Conservation (phyloP, 2,797 vertebrate species). For the Pangasius djambal region DNA sequence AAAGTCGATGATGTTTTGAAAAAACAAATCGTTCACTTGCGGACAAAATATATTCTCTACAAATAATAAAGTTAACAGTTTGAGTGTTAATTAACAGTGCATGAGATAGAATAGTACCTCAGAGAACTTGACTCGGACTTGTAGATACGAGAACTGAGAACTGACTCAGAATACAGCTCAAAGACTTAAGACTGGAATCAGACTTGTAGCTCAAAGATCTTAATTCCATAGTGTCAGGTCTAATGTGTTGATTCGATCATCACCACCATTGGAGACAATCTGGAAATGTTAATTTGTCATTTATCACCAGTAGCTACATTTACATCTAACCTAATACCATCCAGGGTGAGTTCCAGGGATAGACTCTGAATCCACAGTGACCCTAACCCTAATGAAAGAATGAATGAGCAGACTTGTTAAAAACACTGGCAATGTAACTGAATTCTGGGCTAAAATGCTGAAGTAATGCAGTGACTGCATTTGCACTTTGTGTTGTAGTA, state of each 20-base stretch:
- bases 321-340: background rate
- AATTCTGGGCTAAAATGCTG: background rate
- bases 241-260: background rate
- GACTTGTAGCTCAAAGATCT: background rate
- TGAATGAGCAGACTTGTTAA: background rate
- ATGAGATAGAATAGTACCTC: background rate
- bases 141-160: background rate
- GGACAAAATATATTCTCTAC: background rate
- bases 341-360: background rate
- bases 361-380: background rate
- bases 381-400: background rate
- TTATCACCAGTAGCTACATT: background rate
- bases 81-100: background rate
- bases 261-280: background rate
- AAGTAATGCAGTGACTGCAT: background rate
- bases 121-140: background rate
- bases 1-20: background rate
- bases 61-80: background rate
- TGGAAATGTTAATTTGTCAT: background rate
- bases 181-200: background rate
- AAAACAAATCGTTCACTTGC: background rate
- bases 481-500: background rate
- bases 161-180: background rate
- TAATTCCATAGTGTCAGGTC: background rate
- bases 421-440: background rate